Conservation (phyloP, 2,888 invertebrate genomes). For the Lasioglossum morio region DNA sequence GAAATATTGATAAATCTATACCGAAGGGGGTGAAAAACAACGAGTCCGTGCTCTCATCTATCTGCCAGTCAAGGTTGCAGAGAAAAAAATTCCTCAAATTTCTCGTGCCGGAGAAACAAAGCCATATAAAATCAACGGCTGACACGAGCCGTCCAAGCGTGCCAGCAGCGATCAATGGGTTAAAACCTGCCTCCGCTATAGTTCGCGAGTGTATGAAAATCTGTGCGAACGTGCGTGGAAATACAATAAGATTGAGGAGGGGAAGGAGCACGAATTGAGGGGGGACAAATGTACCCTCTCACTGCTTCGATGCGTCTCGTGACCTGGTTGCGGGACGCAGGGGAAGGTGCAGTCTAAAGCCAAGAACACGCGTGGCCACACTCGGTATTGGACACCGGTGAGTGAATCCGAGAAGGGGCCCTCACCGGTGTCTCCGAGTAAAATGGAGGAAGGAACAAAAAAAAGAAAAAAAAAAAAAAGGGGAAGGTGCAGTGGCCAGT, state of each 20-base stretch:
- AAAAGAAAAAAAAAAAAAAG: too few species aligned
- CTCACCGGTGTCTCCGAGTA: too few species aligned
- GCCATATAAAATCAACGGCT: slow-evolving; percentile 21
- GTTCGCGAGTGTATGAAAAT: neutral
- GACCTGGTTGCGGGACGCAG: too few species aligned
- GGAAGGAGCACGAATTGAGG: too few species aligned
- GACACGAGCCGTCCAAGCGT: slow-evolving; percentile 21
- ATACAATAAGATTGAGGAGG: neutral
- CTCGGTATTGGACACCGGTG: too few species aligned
- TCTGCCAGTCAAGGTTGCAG: slow-evolving; percentile 26
- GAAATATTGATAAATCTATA: slow-evolving; percentile 27
- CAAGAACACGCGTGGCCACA: too few species aligned
- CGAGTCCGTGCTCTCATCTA: neutral
- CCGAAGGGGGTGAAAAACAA: neutral
- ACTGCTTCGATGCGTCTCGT: too few species aligned
- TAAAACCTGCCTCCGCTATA: neutral
- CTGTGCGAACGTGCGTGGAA: neutral
- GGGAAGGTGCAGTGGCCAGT: too few species aligned
- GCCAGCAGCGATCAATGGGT: slow-evolving; percentile 27
- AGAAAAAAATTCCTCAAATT: slow-evolving; percentile 30
- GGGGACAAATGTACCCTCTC: too few species aligned
- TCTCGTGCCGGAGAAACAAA: slow-evolving; percentile 24
- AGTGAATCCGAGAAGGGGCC: too few species aligned
- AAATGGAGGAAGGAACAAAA: too few species aligned
- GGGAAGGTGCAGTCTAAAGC: too few species aligned